Evolutionary conservation across 2,797 vertebrate genomes (phyloP).

Genomic region (Poeciliopsis infans): DNA sequence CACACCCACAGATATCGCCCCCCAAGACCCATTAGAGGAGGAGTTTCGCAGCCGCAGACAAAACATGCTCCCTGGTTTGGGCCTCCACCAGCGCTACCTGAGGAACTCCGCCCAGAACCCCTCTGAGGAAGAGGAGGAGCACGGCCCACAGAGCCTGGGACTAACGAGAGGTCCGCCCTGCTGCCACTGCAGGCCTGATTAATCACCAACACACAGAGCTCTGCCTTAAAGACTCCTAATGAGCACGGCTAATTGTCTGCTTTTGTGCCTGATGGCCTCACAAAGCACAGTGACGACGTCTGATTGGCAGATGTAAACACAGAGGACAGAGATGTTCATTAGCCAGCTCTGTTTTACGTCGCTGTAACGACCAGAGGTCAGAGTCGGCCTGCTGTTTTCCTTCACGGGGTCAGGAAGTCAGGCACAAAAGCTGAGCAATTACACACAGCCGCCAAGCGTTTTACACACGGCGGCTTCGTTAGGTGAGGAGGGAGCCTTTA

Average conservation of each 20-base stretch:
- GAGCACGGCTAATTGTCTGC: constrained; percentile 69
- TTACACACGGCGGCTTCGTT: constrained; percentile 50
- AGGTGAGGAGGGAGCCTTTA: constrained; percentile 53
- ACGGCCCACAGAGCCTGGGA: constrained; percentile 72
- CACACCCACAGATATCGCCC: constrained; percentile 79
- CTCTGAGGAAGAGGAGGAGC: constrained; percentile 85
- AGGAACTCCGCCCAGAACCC: constrained; percentile 76
- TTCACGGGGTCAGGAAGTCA: constrained; percentile 62
- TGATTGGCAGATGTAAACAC: constrained; percentile 71
- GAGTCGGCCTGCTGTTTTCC: constrained; percentile 64
- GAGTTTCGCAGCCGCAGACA: constrained; percentile 86
- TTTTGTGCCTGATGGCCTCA: constrained; percentile 66
- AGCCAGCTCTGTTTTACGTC: constrained; percentile 64
- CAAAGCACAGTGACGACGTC: constrained; percentile 54
- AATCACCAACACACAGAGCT: constrained; percentile 59
- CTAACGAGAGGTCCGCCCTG: constrained; percentile 83
- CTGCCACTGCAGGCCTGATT: constrained; percentile 52
- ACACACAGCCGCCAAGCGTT: constrained; percentile 50
- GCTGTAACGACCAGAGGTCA: constrained; percentile 63
- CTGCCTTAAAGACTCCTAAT: constrained; percentile 61
- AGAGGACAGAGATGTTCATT: constrained; percentile 71
- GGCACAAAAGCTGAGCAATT: constrained; percentile 70
- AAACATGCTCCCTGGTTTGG: constrained; percentile 77
- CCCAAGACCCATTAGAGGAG: constrained; percentile 84
- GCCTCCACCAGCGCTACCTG: constrained; percentile 77